Conservation (phyloP, 2,797 vertebrate genomes). For the Geotrypetes seraphini region DNA sequence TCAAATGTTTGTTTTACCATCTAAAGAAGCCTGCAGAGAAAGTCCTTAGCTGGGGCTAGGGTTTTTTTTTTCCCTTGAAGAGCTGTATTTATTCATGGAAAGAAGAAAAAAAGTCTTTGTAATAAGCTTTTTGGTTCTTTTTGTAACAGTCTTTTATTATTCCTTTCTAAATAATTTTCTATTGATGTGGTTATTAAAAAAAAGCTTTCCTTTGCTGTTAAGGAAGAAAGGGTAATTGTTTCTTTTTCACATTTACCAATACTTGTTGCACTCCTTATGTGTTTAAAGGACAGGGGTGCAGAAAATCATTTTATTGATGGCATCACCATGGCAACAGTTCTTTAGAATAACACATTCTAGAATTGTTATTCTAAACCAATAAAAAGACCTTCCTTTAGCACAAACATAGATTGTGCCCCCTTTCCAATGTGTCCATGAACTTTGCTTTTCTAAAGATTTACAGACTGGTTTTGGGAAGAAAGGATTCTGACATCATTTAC, state of each 20-base stretch:
- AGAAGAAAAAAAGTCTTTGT: constrained; percentile 39
- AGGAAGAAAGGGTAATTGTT: constrained; percentile 49
- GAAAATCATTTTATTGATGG: constrained; percentile 54
- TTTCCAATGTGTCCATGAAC: constrained; percentile 41
- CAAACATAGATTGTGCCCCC: constrained; percentile 41
- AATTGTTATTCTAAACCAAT: constrained; percentile 46
- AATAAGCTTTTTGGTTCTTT: constrained; percentile 40
- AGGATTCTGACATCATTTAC: constrained; percentile 26
- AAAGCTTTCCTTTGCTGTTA: constrained; percentile 41
- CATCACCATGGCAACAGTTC: constrained; percentile 49
- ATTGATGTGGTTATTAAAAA: constrained; percentile 61
- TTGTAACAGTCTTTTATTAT: constrained; percentile 43
- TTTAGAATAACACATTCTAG: constrained; percentile 50
- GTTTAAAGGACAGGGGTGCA: constrained; percentile 44
- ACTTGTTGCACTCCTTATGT: constrained; percentile 41
- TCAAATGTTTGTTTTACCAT: constrained; percentile 46
- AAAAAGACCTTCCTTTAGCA: constrained; percentile 31
- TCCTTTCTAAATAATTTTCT: constrained; percentile 44
- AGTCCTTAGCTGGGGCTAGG: constrained; percentile 21
- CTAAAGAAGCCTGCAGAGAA: constrained; percentile 33
- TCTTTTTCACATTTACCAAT: constrained; percentile 39
- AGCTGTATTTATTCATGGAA: constrained; percentile 45
- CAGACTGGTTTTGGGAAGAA: constrained; percentile 26
- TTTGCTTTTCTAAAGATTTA: constrained; percentile 35
- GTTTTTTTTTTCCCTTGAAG: constrained; percentile 40